Evolutionary conservation across 1,140 invertebrate species (phyloP), one percentile per base, ranked within the genome.

Genomic region (Ostrea edulis): DNA sequence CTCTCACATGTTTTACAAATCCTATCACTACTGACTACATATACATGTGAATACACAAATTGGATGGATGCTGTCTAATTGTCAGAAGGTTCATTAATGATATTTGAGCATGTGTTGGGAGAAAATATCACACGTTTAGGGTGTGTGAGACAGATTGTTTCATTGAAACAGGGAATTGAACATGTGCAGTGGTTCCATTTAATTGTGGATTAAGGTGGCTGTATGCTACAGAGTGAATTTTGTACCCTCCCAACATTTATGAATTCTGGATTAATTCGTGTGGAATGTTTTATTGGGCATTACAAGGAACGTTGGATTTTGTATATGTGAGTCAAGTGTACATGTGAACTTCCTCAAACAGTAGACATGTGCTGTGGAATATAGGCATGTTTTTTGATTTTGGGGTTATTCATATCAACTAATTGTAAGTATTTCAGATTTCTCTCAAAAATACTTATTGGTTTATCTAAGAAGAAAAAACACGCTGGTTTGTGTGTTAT

Each of bases 131-230:
- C 68, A 77, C 25, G 29, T 29, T 22, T 29, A 77, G 68, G 68
- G 29, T 77, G 68, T 77, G 68, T 77, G 68, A 77, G 68, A 29
- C 68, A 71, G n/a, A 77, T 22, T 77, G 25, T 77, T 77, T 77
- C 68, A 77, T 77, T 14, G 29, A 29, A 77, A 44, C 29, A 14
- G 29, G 29, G 68, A 77, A 77, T 77, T 14, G 68, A 77, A 44
- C 68, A 29, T 25, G 68, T 25, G 68, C 68, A 29, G 68, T 77
- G 68, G 68, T 12, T 29, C 11, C 25, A 35, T 77, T 77, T 77
- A 29, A 12, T 77, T 35, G 68, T 77, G 68, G 68, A 77, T 77
- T 77, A 29, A 35, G 68, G 68, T 77, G 68, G 68, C 9, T 77
- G 68, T 25, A 14, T 77, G 68, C 14, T 77, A 77, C 68, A 11